Conservation (phyloP, 2,888 invertebrate genomes). For the Creontiades dilutus region DNA sequence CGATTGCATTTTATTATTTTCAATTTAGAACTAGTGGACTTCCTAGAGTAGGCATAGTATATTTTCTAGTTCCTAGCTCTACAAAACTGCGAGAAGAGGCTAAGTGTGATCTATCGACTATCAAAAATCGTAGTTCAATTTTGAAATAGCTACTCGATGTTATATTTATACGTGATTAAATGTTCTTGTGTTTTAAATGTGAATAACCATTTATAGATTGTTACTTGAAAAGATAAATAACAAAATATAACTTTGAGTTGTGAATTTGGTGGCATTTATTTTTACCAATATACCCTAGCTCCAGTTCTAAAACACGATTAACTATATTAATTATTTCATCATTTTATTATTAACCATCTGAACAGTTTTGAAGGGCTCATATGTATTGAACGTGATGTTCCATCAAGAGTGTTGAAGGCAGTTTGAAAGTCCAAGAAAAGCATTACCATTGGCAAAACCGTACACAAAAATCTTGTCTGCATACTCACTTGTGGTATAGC, state of each 20-base stretch:
- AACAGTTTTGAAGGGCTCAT: too few species aligned
- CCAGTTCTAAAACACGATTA: too few species aligned
- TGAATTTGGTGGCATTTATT: background rate
- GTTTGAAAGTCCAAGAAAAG: too few species aligned
- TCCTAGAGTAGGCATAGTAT: slow-evolving; percentile 26
- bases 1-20: background rate
- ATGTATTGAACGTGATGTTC: too few species aligned
- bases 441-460: too few species aligned
- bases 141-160: slow-evolving; percentile 57
- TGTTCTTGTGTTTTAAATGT: slow-evolving; percentile 43
- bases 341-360: too few species aligned
- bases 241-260: slow-evolving; percentile 24
- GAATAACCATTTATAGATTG: slow-evolving; percentile 61
- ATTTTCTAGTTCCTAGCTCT: slow-evolving; percentile 68
- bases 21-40: background rate
- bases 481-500: too few species aligned
- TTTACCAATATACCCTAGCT: too few species aligned
- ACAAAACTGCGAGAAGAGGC: slow-evolving; percentile 41
- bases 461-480: too few species aligned
- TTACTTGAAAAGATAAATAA: slow-evolving; percentile 2
- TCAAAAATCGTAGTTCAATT: slow-evolving; percentile 35
- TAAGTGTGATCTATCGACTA: slow-evolving; percentile 69
- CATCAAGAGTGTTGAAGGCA: too few species aligned
- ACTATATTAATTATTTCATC: too few species aligned
- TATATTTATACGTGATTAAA: slow-evolving; percentile 68